Conservation (phyloP, 2,888 invertebrate genomes). For the Stomorhina lunata region DNA sequence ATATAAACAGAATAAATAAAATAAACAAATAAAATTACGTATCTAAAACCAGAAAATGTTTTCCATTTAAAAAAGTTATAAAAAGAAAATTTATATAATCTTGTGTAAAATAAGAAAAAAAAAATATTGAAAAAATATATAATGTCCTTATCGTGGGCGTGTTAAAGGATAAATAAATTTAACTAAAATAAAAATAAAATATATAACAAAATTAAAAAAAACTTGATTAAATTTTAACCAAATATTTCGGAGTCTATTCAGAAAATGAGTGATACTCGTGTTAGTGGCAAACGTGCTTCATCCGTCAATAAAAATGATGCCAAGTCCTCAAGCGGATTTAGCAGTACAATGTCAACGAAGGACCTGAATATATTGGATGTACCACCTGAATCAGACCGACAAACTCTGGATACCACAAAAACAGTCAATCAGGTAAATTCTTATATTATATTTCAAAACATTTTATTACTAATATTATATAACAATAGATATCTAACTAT, state of each 20-base stretch:
- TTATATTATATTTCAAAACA: neutral
- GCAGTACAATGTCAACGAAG: constrained; percentile 30
- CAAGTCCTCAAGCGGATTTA: constrained; percentile 24
- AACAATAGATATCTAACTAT: constrained; percentile 12
- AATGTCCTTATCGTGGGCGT: constrained; percentile 52
- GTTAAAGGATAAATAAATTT: constrained; percentile 1
- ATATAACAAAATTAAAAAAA: neutral
- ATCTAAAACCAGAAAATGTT: neutral
- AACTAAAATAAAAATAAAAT: neutral
- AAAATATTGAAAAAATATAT: constrained; percentile 8
- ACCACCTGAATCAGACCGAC: constrained; percentile 36
- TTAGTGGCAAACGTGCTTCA: constrained; percentile 39
- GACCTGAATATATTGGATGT: constrained; percentile 33
- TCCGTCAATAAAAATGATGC: constrained; percentile 23
- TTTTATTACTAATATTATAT: constrained; percentile 36
- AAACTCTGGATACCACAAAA: constrained; percentile 34
- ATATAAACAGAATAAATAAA: neutral
- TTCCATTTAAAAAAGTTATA: neutral
- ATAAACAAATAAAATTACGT: neutral
- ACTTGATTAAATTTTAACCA: neutral
- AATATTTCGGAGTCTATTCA: neutral
- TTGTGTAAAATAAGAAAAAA: neutral
- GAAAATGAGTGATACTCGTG: constrained; percentile 54
- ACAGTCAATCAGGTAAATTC: constrained; percentile 47
- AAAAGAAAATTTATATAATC: constrained; percentile 28